Percentiles rank a stretch among this genome's conserved stretches.
Evolutionary conservation across 2,797 vertebrate genomes (phyloP).

Genomic region (Lemur catta): DNA sequence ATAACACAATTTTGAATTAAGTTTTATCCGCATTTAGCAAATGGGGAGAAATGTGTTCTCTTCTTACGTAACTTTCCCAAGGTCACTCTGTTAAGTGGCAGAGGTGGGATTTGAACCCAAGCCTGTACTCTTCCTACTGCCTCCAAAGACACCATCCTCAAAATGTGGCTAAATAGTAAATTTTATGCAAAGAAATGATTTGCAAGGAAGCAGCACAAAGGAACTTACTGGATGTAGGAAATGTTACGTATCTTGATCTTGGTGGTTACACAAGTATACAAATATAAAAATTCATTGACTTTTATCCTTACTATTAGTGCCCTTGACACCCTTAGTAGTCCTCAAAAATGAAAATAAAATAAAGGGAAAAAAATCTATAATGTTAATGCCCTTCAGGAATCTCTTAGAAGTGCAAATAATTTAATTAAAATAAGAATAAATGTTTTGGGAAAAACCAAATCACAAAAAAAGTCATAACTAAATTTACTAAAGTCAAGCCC

Average conservation of each 20-base stretch:
- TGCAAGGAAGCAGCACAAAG: background rate
- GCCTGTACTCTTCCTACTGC: background rate
- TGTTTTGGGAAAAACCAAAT: slow-evolving; percentile 33
- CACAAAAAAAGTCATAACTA: background rate
- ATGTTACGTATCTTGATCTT: background rate
- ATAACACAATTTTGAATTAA: slow-evolving; percentile 2
- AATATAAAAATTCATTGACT: background rate
- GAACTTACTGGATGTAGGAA: background rate
- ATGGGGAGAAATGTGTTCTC: background rate
- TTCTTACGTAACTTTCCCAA: background rate
- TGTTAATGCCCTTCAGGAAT: background rate
- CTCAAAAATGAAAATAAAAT: background rate
- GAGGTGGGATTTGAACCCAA: background rate
- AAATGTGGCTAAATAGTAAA: background rate
- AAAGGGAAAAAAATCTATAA: background rate
- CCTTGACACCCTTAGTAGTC: background rate
- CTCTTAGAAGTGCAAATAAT: background rate
- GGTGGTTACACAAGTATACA: background rate
- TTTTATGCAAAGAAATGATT: background rate
- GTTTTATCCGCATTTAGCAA: slow-evolving; percentile 12
- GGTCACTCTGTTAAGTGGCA: background rate
- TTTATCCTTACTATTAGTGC: background rate
- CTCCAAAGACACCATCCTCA: background rate
- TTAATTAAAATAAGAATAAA: background rate
- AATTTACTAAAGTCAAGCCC: background rate